Evolutionary conservation across 2,113 vertebrate species (phyloP), one percentile per base, ranked within the genome.

Genomic region (Sinosuthora webbiana): DNA sequence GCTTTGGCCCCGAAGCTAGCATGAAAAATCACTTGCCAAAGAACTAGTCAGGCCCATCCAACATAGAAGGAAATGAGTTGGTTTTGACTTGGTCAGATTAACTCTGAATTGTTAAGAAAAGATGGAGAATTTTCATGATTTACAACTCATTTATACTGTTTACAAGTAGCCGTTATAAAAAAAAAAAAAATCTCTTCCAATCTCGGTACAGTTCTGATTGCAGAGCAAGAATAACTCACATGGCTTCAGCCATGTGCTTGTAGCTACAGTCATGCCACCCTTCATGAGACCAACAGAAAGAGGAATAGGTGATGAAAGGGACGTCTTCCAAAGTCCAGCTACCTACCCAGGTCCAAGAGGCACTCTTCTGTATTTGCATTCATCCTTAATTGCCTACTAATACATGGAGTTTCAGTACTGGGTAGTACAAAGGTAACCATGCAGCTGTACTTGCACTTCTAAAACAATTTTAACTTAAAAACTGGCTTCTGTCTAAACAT

Each of bases 291-390:
- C 63, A 80, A 60, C 70, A 92, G 64, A 68, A 80, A 41, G 50
- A 50, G 35, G 37, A 85, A 15, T 11, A 30, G 15, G 31, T 39
- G 55, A 84, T 35, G 19, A 30, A 35, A 15, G 11, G 10, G 3
- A 60, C 73, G 30, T 35, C 45, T 96, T 94, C 87, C 74, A 82
- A 94, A 96, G 89, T 82, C 77, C 93, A 96, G 31, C 47, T 52
- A 35, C n/a, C 25, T 30, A 47, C 28, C 47, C 82, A 63, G 56
- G 82, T 84, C 69, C 88, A 75, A 91, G 67, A 76, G n/a, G 57
- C 65, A 60, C 20, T 65, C 30, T 68, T 75, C 27, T 73, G 11
- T n/a, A 94, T 82, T 82, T 73, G 65, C 45, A 76, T 65, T 89
- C 73, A 87, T 39, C 47, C 33, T 81, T 75, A 78, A 93, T 6